Evolutionary conservation across 2,113 vertebrate genomes (phyloP), one percentile per base, ranked within the genome.

Genomic region (Solea senegalensis): DNA sequence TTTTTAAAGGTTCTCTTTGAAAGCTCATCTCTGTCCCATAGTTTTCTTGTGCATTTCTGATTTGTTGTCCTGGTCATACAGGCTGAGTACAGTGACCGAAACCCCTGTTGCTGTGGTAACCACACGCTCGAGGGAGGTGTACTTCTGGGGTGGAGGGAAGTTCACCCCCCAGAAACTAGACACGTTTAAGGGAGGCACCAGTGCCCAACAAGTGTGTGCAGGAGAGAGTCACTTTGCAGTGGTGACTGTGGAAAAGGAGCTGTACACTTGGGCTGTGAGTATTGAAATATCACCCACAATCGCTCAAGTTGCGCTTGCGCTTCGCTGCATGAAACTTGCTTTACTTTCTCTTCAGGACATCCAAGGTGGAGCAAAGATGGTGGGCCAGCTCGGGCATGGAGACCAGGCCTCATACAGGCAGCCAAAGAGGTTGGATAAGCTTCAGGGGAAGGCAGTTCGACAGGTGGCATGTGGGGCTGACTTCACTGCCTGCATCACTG

Each of bases 181-280:
- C 85, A 91, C 94, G 14, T 98, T 99, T 88, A 98, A 97, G 92
- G 96, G 96, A 56, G 98, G 98, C 77, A 98, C 95, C 88, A 95
- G 95, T 40, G 96, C 97, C 4, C 96, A 97, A 61, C 96, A 98
- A 48, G 98, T 99, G 86, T 99, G 96, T 74, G 96, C 98, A 9
- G 97, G 98, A 66, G 97, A 98, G 85, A 98, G 94, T 10, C 98
- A 99, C 90, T 99, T 99, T 86, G 97, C 98, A 8, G 97, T 98
- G 88, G 97, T 99, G 80, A 98, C 97, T 0, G 98, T 99, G 87
- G 97, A 99, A 87, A 99, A 99, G 87, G 98, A 99, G 84, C 95
- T 99, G 21, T 99, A 98, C 81, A 98, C 97, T 0, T 99, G 98
- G 98, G 97, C 98, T 90, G 98, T 99, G 92, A 98, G 98, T 88